A percentile compares a stretch with the other conserved stretches of the same genome.
Evolutionary conservation across 1,140 invertebrate species (phyloP).

Genomic region (Panulirus ornatus): DNA sequence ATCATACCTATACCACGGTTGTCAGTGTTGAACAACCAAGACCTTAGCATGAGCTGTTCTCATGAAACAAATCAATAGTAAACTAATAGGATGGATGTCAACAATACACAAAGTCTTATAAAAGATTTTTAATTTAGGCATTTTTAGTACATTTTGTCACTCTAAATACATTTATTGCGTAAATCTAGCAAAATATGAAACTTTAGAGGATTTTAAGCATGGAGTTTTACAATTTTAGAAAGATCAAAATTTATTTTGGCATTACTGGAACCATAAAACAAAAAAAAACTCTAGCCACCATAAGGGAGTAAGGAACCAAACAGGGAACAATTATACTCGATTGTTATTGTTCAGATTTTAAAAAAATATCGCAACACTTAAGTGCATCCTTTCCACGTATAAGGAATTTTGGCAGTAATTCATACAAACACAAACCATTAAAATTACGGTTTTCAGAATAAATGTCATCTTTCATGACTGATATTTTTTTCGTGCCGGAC

Average conservation of each 20-base stretch:
- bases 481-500: too few relatives aligned
- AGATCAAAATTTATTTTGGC: too few relatives aligned
- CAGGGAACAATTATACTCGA: not conserved
- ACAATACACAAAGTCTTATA: slow-evolving; percentile 57
- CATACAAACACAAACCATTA: too few relatives aligned
- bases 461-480: too few relatives aligned
- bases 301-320: not conserved
- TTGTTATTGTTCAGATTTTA: not conserved
- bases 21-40: slow-evolving; percentile 34
- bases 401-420: too few relatives aligned
- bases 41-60: slow-evolving; percentile 19
- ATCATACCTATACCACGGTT: slow-evolving; percentile 47
- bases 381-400: not conserved
- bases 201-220: too few relatives aligned
- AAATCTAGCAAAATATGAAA: too few relatives aligned
- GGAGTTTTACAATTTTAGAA: too few relatives aligned
- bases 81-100: slow-evolving; percentile 62
- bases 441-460: too few relatives aligned
- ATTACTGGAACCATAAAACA: not conserved
- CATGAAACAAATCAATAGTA: slow-evolving; percentile 66
- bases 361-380: not conserved
- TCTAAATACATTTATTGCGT: too few relatives aligned
- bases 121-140: not conserved
- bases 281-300: not conserved
- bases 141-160: too few relatives aligned